Conservation (phyloP, 2,888 invertebrate genomes). For the Hoplodrina ambigua region DNA sequence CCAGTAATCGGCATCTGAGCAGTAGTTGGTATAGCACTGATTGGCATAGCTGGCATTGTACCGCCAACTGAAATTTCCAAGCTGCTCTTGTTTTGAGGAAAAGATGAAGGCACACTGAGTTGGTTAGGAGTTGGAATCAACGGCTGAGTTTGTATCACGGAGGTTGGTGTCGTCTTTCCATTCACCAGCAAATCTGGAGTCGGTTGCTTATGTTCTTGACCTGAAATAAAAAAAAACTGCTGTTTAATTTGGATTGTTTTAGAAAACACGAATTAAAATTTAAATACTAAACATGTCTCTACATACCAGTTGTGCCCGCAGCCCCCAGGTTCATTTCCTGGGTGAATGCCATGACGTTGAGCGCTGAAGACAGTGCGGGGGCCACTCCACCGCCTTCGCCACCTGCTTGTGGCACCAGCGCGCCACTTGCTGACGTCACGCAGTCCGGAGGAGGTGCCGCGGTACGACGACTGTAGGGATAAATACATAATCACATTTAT, state of each 20-base stretch:
- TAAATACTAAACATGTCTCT: background rate
- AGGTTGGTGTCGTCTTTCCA: slow-evolving; percentile 67
- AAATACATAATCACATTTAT: no score
- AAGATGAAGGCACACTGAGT: slow-evolving; percentile 61
- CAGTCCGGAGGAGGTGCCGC: slow-evolving; percentile 81
- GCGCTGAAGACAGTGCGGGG: slow-evolving; percentile 93
- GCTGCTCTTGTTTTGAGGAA: slow-evolving; percentile 42
- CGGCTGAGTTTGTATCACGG: slow-evolving; percentile 47
- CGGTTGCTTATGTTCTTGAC: slow-evolving; percentile 73
- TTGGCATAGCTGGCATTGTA: slow-evolving; percentile 16
- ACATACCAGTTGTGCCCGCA: slow-evolving; percentile 35
- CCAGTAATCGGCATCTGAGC: slow-evolving; percentile 29
- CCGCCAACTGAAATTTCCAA: slow-evolving; percentile 49
- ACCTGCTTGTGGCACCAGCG: slow-evolving; percentile 67
- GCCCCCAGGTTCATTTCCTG: slow-evolving; percentile 91
- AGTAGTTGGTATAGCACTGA: slow-evolving; percentile 9
- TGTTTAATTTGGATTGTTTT: background rate
- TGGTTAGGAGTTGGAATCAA: slow-evolving; percentile 63
- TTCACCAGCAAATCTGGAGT: slow-evolving; percentile 85
- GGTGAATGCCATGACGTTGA: slow-evolving; percentile 96
- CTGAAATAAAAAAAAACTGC: slow-evolving; percentile 50
- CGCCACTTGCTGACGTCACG: slow-evolving; percentile 46
- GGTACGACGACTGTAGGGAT: slow-evolving; percentile 67
- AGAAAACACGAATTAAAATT: no score
- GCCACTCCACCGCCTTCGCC: slow-evolving; percentile 86